Base-by-base conservation (phyloP, 1,140 invertebrate species). In the Temnothorax nylanderi region DNA sequence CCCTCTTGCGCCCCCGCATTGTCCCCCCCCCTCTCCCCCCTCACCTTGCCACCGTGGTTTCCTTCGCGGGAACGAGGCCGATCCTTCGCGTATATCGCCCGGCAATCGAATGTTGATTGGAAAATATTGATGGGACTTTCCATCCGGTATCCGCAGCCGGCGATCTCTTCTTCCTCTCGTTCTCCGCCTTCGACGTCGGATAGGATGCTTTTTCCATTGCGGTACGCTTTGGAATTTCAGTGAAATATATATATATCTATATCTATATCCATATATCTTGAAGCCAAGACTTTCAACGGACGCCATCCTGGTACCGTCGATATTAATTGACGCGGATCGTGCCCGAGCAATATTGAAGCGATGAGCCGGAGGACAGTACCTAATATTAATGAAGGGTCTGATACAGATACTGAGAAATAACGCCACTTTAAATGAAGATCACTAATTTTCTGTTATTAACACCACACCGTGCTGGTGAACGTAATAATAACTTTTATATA, bases 21-120 rank as follows among this genome's bases (percentile, higher is more conserved):
- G 34, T 26, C 7, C 41, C 26, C 47, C 18, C 18, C 56, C 32
- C 47, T 21, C 37, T 26, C 58, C 13, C 34, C 11, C 51, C n/a
- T 58, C 32, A 49, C 44, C 51, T 21, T 67, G 41, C 21, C 21
- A 18, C n/a, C 47, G 34, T 78, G 37, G n/a, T 78, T 65, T 60
- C 49, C 54, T 81, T 41, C 51, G 64, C 32, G 54, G n/a, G 62
- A 56, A 71, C 62, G 54, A 64, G 86, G 65, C 76, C 71, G 69
- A 37, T 44, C 41, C 32, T 13, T 41, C 47, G 34, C 34, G 67
- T 80, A 76, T 81, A 88, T 77, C 91, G 88, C 67, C 60, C 64
- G 47, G 91, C 89, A 92, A 93, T 94, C 93, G 93, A 94, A 94
- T 94, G 94, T 92, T 94, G 94, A 95, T 95, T 94, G 93, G 91